phyloP scores from a whole-genome alignment of 2,888 invertebrate genomes.

The Cryptocephalus moraei region DNA sequence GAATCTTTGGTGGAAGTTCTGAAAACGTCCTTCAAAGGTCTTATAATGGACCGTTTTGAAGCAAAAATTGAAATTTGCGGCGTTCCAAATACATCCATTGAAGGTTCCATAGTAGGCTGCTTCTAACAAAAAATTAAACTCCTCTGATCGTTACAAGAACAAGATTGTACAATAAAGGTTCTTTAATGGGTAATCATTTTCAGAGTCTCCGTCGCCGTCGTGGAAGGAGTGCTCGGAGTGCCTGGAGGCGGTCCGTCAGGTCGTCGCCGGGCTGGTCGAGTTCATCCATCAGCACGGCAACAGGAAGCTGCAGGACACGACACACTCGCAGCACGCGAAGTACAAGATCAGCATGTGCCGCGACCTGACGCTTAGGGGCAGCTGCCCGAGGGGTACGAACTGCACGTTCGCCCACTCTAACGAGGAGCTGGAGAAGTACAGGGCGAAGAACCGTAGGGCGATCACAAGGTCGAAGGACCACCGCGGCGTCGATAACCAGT shows the following conservation, averaged over 20 bases:
- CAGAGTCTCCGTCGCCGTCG: slow-evolving; percentile 50
- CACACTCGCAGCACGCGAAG: slow-evolving; percentile 54
- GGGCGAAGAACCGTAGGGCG: slow-evolving; percentile 42
- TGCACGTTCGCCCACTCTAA: slow-evolving; percentile 91
- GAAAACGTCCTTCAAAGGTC: too few relatives aligned
- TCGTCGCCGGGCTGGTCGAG: slow-evolving; percentile 66
- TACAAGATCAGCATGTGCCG: slow-evolving; percentile 89
- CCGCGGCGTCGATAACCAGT: slow-evolving; percentile 29
- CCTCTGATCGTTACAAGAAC: too few relatives aligned
- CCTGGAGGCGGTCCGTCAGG: slow-evolving; percentile 57
- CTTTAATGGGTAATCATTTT: slow-evolving; percentile 10
- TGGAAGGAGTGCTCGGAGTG: slow-evolving; percentile 57
- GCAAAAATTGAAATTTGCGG: too few relatives aligned
- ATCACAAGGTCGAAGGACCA: slow-evolving; percentile 32
- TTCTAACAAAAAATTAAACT: too few relatives aligned
- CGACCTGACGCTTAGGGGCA: slow-evolving; percentile 66
- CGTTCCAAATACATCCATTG: too few relatives aligned
- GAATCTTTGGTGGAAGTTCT: too few relatives aligned
- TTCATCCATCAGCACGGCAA: slow-evolving; percentile 68
- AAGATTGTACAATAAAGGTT: background rate
- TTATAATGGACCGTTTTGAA: too few relatives aligned
- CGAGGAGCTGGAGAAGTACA: slow-evolving; percentile 76
- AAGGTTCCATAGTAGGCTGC: too few relatives aligned
- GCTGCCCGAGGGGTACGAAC: slow-evolving; percentile 75
- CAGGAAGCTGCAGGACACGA: slow-evolving; percentile 50